phyloP scores from a whole-genome alignment of 37 sponge, comb jelly and placozoan species.

The Petrosia ficiformis region DNA sequence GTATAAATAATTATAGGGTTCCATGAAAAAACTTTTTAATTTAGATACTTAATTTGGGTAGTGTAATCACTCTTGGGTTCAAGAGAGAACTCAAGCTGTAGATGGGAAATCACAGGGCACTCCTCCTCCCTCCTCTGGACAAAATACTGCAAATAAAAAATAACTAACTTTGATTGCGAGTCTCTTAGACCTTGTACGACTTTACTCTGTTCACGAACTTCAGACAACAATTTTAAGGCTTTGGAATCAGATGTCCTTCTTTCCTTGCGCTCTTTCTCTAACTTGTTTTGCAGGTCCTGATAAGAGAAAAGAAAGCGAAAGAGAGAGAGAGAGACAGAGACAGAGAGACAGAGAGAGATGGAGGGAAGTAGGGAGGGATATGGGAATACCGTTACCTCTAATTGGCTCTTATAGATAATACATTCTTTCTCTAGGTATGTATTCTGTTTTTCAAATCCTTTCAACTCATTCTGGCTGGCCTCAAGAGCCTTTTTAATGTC shows the following conservation, averaged over 20 bases:
- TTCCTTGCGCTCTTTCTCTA: constrained; percentile 66
- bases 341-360: background rate
- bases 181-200: constrained; percentile 47
- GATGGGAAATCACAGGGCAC: too few species aligned
- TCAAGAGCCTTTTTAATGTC: constrained; percentile 29
- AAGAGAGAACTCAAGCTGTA: too few species aligned
- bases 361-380: background rate
- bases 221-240: constrained; percentile 64
- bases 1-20: too few species aligned
- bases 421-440: constrained; percentile 49
- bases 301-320: background rate
- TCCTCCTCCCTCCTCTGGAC: too few species aligned
- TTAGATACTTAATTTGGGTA: too few species aligned
- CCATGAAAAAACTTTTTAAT: too few species aligned
- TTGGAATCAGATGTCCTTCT: constrained; percentile 34
- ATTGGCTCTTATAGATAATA: constrained; percentile 50
- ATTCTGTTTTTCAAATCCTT: constrained; percentile 31
- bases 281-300: constrained; percentile 65
- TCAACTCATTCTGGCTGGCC: constrained; percentile 21
- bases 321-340: background rate
- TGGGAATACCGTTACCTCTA: constrained; percentile 21
- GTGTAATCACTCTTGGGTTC: too few species aligned
- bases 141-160: too few species aligned
- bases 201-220: constrained; percentile 56
- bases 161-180: constrained; percentile 45